These are phyloP conservation scores for Rhopalosiphum nymphaeae DNA, from an alignment of 2,888 invertebrate species.

Conservation along the genomic window DNA sequence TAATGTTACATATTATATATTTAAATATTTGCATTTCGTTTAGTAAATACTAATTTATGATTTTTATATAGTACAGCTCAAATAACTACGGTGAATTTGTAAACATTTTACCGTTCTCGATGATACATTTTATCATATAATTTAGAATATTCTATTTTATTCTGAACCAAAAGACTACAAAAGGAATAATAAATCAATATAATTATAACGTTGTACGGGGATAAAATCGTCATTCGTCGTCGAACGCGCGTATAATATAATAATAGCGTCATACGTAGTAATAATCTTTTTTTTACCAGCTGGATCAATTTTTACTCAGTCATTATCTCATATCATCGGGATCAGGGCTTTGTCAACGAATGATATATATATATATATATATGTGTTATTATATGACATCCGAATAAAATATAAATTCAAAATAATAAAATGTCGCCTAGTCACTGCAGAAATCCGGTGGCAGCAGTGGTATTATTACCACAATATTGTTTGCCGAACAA, in stretches of 20 bases:
- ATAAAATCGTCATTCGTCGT: background rate
- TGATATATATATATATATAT: background rate
- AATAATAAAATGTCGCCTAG: constrained; percentile 58
- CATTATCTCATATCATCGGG: constrained; percentile 10
- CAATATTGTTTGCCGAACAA: constrained; percentile 46
- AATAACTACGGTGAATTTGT: background rate
- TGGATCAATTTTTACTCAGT: constrained; percentile 53
- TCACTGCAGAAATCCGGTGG: constrained; percentile 60
- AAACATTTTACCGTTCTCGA: background rate
- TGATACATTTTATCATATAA: background rate
- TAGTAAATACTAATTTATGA: background rate
- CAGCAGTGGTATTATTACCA: constrained; percentile 44
- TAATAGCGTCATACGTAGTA: background rate
- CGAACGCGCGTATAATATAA: background rate
- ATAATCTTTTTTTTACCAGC: constrained; percentile 44
- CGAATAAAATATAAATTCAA: constrained; percentile 33
- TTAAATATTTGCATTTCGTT: background rate
- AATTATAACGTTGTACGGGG: background rate
- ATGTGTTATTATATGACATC: background rate
- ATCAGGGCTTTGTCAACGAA: constrained; percentile 21
- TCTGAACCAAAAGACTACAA: background rate
- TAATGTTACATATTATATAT: background rate
- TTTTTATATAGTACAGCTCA: background rate
- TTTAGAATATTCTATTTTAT: background rate
- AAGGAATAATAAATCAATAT: background rate